A percentile compares a stretch with the other conserved stretches of the same genome.
These are phyloP conservation scores for Ochotona curzoniae DNA, from an alignment of 2,113 vertebrate genomes.

Conservation along the genomic window DNA sequence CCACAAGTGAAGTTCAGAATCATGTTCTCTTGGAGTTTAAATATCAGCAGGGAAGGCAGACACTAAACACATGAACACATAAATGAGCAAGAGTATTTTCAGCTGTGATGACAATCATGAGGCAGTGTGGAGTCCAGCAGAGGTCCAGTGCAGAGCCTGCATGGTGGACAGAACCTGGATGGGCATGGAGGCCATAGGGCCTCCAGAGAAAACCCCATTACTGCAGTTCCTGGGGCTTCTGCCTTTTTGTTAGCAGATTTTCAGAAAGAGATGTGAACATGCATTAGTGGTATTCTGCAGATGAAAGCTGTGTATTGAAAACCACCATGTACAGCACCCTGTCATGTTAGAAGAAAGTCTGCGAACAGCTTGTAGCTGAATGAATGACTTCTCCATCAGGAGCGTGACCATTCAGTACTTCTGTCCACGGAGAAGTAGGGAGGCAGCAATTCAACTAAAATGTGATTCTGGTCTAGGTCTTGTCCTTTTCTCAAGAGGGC, in stretches of 20 bases:
- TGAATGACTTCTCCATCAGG: neutral
- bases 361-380: neutral
- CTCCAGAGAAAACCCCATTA: neutral
- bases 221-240: neutral
- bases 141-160: neutral
- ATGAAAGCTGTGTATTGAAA: neutral
- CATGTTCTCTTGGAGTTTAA: neutral
- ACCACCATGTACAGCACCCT: neutral
- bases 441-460: neutral
- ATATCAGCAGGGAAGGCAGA: neutral
- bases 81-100: neutral
- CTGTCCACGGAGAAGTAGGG: neutral
- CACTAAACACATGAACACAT: neutral
- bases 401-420: neutral
- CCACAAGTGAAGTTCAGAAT: neutral
- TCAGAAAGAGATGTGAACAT: neutral
- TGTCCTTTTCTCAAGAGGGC: neutral
- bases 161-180: neutral
- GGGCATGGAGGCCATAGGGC: fast-evolving
- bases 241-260: neutral
- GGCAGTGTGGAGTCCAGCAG: too few relatives aligned
- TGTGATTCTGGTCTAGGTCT: neutral
- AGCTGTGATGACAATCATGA: neutral
- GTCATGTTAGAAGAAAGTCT: neutral
- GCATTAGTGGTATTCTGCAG: neutral